These are phyloP conservation scores for Seira musarum DNA, from an alignment of 2,888 invertebrate species.

Conservation along the genomic window DNA sequence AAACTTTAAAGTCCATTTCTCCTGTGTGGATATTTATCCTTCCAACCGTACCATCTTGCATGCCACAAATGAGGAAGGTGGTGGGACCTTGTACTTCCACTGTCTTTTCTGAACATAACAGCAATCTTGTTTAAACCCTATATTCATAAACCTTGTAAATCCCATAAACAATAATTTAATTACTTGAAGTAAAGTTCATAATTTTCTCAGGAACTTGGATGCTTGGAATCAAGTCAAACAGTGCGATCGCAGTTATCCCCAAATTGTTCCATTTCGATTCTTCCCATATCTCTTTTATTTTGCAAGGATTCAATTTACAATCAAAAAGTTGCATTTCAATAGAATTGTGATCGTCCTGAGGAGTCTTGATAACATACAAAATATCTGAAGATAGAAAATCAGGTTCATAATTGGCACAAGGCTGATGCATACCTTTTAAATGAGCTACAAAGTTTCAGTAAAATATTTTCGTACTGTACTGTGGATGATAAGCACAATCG, in stretches of 20 bases:
- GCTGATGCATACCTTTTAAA: no score
- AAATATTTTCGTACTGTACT: slow-evolving; percentile 44
- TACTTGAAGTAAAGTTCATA: slow-evolving; percentile 49
- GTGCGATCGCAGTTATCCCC: slow-evolving; percentile 61
- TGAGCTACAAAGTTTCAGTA: no score
- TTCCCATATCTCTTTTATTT: slow-evolving; percentile 62
- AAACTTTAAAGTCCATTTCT: slow-evolving; percentile 55
- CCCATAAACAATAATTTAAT: background rate
- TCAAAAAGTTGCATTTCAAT: slow-evolving; percentile 64
- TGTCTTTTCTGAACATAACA: slow-evolving; percentile 40
- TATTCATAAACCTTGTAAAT: background rate
- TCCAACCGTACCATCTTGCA: slow-evolving; percentile 64
- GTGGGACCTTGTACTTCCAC: slow-evolving; percentile 27
- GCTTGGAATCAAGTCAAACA: slow-evolving; percentile 64
- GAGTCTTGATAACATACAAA: slow-evolving; percentile 44
- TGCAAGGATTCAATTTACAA: slow-evolving; percentile 63
- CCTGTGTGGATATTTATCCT: slow-evolving; percentile 62
- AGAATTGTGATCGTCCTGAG: slow-evolving; percentile 44
- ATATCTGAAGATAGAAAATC: slow-evolving; percentile 26
- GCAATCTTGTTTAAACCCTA: slow-evolving; percentile 8
- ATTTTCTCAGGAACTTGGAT: slow-evolving; percentile 61
- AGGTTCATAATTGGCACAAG: no score
- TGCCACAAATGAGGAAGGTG: slow-evolving; percentile 65
- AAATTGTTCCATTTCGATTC: slow-evolving; percentile 59
- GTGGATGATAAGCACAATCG: slow-evolving; percentile 55